Base-by-base conservation (phyloP, 2,113 vertebrate species). In the Lophotis ruficrista region DNA sequence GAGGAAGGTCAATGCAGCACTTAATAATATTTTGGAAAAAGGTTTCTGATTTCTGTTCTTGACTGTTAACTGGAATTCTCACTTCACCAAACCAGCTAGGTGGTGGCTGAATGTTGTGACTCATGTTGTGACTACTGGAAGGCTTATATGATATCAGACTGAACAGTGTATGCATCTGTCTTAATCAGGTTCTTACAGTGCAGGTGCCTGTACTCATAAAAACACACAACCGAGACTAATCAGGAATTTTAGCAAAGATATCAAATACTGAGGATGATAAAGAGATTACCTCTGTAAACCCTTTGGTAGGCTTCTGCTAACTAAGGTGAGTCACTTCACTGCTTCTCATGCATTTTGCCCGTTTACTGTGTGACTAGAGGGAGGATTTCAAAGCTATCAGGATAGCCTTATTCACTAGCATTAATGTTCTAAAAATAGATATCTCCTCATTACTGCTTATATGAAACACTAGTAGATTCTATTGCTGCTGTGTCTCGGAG, bases 351-450 rank as follows among this genome's bases (percentile, higher is more conserved):
- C 45, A 19, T 92, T 90, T 71, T 93, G n/a, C 41, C 35, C 69
- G 41, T 70, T 90, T 83, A 65, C 45, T 80, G 22, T 89, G 76
- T 38, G 54, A 73, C 76, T 57, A 58, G n/a, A 90, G 37, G 68
- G 47, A 94, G 53, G 56, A 38, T 89, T 89, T 93, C 65, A 60
- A 43, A 87, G 69, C 69, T 21, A 19, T 71, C 73, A 84, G 41
- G 56, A 43, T 73, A 71, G 72, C 60, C 94, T 92, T 94, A 64
- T 84, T 89, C 48, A 35, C 45, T 91, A 38, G 65, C 69, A 93
- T 75, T 94, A 78, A 78, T 61, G 45, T 76, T 91, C 81, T 95
- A 93, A 96, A 95, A 91, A 84, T 91, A 92, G 68, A 0, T 79
- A 45, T 23, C 51, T 93, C 37, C 58, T 95, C 56, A 48, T 79